Conservation (phyloP, 2,113 vertebrate species). For the Eptesicus fuscus region DNA sequence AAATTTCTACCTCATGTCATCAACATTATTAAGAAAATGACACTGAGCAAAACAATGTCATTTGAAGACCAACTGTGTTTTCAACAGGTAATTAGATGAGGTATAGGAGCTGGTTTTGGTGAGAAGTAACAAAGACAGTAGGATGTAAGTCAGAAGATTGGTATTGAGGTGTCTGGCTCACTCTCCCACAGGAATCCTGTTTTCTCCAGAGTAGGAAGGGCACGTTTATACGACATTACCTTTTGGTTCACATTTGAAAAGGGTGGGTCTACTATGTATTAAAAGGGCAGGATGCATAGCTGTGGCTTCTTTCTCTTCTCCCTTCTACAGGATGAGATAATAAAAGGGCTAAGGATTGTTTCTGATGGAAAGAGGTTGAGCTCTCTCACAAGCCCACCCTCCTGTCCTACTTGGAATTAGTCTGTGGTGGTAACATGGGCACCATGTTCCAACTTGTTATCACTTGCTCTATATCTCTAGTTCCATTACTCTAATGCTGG, state of each 20-base stretch:
- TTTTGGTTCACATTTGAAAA: background rate
- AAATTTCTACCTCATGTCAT: background rate
- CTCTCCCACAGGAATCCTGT: too few species aligned
- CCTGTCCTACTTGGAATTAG: background rate
- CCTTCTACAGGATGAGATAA: background rate
- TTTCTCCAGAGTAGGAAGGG: background rate
- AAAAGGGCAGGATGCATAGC: fast-evolving
- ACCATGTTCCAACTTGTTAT: background rate
- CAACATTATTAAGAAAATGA: background rate
- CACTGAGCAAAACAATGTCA: background rate
- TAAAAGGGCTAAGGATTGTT: background rate
- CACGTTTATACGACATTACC: background rate
- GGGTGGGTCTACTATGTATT: background rate
- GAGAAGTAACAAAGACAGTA: background rate
- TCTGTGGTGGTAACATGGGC: background rate
- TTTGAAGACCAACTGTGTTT: background rate
- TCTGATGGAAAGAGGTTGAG: background rate
- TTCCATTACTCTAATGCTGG: background rate
- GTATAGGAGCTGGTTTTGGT: background rate
- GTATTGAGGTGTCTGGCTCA: background rate
- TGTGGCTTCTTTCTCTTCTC: background rate
- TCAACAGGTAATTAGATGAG: background rate
- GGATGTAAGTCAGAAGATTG: background rate
- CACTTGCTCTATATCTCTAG: background rate
- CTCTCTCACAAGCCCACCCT: background rate